Evolutionary conservation across 2,888 invertebrate species (phyloP), one percentile per base, ranked within the genome.

Genomic region (Torymus auratus): DNA sequence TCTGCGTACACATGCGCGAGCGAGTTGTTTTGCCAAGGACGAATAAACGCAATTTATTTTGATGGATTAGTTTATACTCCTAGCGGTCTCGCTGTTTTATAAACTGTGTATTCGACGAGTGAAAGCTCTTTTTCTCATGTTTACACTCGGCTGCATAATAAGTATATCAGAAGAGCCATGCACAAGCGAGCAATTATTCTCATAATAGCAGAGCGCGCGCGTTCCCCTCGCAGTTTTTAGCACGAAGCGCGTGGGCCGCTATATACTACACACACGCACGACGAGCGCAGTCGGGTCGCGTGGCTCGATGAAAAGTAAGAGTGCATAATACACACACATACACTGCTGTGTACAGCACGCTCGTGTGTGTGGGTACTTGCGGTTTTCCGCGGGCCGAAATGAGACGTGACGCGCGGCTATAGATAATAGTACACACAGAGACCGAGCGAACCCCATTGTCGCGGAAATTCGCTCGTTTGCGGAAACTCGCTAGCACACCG

Each of bases 241-340:
- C 72, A 15, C 52, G 11, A 20, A 20, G 23, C 28, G 28, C 28
- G 28, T 28, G 28, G 28, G 28, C 3, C 28, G 28, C 28, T 28
- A 28, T 28, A 28, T 28, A 28, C 3, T 28, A 28, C 3, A 2
- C 5, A 28, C 5, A 28, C 28, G 5, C 3, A 5, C 28, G 28
- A 28, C 4, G 5, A 28, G 28, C 5, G 28, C 28, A 28, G 28
- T 58, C 50, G n/a, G n/a, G 68, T 12, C 17, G 28, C 20, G 7
- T 17, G 52, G 50, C 70, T n/a, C 53, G 64, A 13, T 67, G 58
- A 60, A 67, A 60, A 75, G 74, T 75, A 67, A 67, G 67, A 67
- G 67, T 75, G 23, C 20, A 20, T 2, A 28, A 28, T 28, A 5
- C 58, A 52, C 20, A 3, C 1, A 20, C 17, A 20, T 23, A 20